Percentiles rank a stretch among this genome's conserved stretches.
Evolutionary conservation across 2,888 invertebrate genomes (phyloP).

Genomic region (Andrena praecox): DNA sequence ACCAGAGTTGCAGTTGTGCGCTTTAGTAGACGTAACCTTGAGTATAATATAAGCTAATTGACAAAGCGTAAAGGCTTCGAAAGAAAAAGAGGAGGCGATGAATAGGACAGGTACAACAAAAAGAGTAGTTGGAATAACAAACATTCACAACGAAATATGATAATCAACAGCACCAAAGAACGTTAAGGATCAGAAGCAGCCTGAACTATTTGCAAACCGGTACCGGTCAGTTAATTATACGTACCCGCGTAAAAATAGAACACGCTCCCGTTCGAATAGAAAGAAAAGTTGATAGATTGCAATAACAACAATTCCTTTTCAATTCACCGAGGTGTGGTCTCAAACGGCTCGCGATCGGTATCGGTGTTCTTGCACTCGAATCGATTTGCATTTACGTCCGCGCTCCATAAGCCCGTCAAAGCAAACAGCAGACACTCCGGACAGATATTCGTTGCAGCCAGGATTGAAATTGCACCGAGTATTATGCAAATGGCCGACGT

Average conservation of each 20-base stretch:
- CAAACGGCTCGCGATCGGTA: conserved; percentile 15
- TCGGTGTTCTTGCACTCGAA: conserved; percentile 3
- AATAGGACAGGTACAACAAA: not conserved
- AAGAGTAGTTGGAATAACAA: not conserved
- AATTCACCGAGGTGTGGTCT: conserved; percentile 19
- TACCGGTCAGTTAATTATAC: not conserved
- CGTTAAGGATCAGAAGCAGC: not conserved
- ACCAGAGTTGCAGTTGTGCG: not conserved
- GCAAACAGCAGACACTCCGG: not conserved
- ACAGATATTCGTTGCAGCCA: conserved; percentile 12
- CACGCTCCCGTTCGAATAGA: not conserved
- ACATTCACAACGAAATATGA: not conserved
- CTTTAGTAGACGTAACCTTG: not conserved
- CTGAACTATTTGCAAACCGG: not conserved
- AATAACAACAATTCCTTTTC: not conserved
- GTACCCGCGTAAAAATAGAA: not conserved
- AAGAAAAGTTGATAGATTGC: conserved; percentile 2
- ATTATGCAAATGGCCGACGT: conserved; percentile 48
- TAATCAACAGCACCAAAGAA: not conserved
- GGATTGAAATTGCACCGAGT: conserved; percentile 35
- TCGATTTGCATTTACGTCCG: conserved; percentile 25
- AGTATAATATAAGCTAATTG: not conserved
- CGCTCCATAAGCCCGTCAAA: not conserved
- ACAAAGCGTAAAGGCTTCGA: not conserved
- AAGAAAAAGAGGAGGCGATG: not conserved